Base-by-base conservation (phyloP, 2,797 vertebrate species). In the Amniataba percoides region DNA sequence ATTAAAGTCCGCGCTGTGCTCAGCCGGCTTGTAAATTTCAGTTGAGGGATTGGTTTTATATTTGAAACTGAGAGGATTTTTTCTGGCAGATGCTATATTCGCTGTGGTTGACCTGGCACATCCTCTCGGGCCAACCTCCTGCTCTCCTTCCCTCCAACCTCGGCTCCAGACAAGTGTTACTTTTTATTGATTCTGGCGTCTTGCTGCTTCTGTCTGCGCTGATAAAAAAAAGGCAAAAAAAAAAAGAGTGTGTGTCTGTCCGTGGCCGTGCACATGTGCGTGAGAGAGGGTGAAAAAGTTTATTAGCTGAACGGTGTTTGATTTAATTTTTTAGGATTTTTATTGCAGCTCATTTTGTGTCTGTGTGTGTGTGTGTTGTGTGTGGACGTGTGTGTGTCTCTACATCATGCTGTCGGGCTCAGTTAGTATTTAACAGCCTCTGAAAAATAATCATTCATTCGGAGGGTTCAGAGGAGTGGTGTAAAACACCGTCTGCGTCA, bases 401-500 rank as follows among this genome's bases (percentile, higher is more conserved):
- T 62, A 42, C 43, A 71, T 62, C 46, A 64, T 51, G 55, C 48
- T 66, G 72, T 73, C 70, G 43, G 61, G 19, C 45, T 71, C 43
- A 2, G 73, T 80, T 83, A 74, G 58, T 27, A 39, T 88, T 89
- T 89, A 92, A 90, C 80, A 73, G 76, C 77, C 80, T 81, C 70
- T 80, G 83, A 85, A 86, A 89, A 88, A 92, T 90, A 89, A 93
- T 92, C 87, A 88, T 86, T 94, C 82, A 92, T 88, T 49, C 74
- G 74, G 75, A 74, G 64, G 77, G 95, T 93, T 94, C 83, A 93
- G 85, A 53, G 88, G 80, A 88, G 80, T 58, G 53, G 86, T 93
- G 94, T 95, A 92, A 95, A 95, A 95, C 95, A 94, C 73, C 59
- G 51, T 78, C 82, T 93, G 89, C 94, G 89, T 95, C 95, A 95